Evolutionary conservation across 2,888 invertebrate species (phyloP).

Genomic region (Athalia circularis): DNA sequence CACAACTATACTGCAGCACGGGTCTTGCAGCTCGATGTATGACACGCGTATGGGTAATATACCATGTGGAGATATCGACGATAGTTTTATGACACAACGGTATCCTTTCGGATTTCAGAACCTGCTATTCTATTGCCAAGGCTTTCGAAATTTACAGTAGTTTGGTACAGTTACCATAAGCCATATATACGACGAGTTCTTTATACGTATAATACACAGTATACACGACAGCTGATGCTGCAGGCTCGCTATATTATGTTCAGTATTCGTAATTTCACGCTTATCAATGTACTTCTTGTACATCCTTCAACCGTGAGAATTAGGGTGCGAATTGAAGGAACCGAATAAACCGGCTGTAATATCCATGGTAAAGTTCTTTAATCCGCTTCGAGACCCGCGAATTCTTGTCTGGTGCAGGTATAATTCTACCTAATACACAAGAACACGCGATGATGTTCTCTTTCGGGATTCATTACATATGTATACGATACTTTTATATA

Average conservation of each 20-base stretch:
- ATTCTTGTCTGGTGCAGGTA: no score
- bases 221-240: background rate
- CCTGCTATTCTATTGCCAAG: background rate
- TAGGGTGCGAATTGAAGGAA: no score
- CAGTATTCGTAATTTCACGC: no score
- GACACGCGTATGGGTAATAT: constrained; percentile 14
- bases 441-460: no score
- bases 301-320: no score
- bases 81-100: constrained; percentile 31
- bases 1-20: no score
- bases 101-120: constrained; percentile 22
- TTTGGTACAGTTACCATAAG: constrained; percentile 31
- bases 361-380: no score
- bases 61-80: background rate
- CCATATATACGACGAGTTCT: background rate
- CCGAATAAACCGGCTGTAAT: no score
- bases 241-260: background rate
- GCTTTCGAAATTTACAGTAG: constrained; percentile 31
- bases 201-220: background rate
- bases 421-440: background rate
- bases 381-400: no score
- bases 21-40: background rate
- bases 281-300: background rate
- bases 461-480: no score
- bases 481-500: no score